Evolutionary conservation across 2,888 invertebrate species (phyloP), one percentile per base, ranked within the genome.

Genomic region (Temnothorax ravouxi): DNA sequence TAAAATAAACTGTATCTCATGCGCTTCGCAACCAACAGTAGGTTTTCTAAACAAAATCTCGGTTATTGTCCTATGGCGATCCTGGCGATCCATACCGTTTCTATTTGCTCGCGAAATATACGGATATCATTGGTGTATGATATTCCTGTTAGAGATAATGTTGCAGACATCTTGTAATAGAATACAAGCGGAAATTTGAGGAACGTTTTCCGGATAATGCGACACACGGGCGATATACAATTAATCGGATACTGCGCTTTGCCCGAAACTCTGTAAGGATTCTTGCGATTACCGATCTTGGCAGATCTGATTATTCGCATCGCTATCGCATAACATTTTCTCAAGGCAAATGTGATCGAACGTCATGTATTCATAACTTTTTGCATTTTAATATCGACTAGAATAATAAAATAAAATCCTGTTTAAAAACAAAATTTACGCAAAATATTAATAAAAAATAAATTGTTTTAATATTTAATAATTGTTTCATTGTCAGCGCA

Each of bases 101-200:
- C 76, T 54, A 77, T 77, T 77, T 54, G 52, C 41, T 25, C 41
- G n/a, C 66, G 76, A 77, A 77, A 77, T 77, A 77, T 66, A 52
- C 64, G 64, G 76, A 76, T 76, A 77, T 77, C 76, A 54, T 77
- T 77, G 66, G 52, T 38, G 50, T 76, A 76, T 18, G 76, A 66
- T 77, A 77, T 77, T 77, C 76, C 76, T 77, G 76, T 77, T 66
- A 4, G 66, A 66, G 76, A 77, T 77, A 66, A 77, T 66, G 52
- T 77, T 77, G 76, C 66, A 66, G 52, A 54, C 66, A 77, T 77
- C 76, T 77, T 66, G 76, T 77, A 66, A 77, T 52, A 66, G 66
- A 52, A 77, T 77, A 77, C 29, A 18, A 66, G 52, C 66, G 52
- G 66, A 66, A 77, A 77, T 77, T 77, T 66, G 76, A 41, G 34